phyloP scores from a whole-genome alignment of 2,888 invertebrate species.

The Ectemnius continuus region DNA sequence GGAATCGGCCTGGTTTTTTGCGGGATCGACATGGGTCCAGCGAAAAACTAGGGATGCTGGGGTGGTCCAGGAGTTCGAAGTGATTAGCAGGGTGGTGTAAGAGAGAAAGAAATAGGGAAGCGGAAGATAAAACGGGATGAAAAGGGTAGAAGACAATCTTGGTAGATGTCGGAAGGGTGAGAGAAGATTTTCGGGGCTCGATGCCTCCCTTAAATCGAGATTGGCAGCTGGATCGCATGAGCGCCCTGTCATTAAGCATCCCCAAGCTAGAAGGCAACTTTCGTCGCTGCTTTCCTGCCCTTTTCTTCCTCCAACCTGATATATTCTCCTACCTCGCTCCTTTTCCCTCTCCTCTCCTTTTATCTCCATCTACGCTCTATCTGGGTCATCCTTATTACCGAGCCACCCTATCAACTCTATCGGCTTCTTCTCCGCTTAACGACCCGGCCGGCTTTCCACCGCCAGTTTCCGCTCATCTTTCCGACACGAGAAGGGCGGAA shows the following conservation, averaged over 20 bases:
- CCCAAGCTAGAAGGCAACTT: constrained; percentile 25
- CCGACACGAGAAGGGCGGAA: not conserved
- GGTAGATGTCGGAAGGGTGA: too few species aligned
- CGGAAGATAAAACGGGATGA: not conserved
- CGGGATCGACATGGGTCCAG: not conserved
- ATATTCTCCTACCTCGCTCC: too few species aligned
- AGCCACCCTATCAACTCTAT: constrained; percentile 26
- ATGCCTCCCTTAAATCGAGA: constrained; percentile 22
- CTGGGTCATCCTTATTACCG: constrained; percentile 36
- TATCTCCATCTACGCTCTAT: constrained; percentile 13
- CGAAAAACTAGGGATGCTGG: too few species aligned
- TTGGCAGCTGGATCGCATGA: constrained; percentile 22
- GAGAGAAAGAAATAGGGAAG: not conserved
- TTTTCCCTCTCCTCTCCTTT: not conserved
- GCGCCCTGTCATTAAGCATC: constrained; percentile 33
- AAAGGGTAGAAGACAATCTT: not conserved
- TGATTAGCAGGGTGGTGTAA: not conserved
- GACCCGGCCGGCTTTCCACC: constrained; percentile 26
- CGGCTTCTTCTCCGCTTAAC: constrained; percentile 35
- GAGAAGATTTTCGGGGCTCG: not conserved
- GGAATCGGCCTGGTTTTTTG: not conserved
- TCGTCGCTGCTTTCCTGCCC: constrained; percentile 17
- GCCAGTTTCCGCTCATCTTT: constrained; percentile 24
- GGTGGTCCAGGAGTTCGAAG: not conserved
- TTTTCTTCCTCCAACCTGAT: not conserved